Conservation (phyloP, 2,888 invertebrate genomes). For the Drosophila glabriapex region DNA sequence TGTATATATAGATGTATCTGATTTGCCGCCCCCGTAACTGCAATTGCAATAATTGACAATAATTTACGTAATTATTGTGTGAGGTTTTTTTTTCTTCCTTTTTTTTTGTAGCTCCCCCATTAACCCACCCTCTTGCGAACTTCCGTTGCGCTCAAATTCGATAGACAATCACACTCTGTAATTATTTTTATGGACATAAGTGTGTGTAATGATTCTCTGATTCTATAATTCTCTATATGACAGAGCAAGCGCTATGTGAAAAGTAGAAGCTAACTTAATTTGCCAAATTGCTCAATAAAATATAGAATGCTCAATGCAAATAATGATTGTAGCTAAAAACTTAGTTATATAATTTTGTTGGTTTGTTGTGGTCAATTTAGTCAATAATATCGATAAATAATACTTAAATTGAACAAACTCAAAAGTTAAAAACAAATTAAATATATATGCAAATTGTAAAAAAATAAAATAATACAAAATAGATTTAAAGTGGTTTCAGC, state of each 20-base stretch:
- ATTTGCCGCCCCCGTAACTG: conserved; percentile 57
- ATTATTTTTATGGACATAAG: conserved; percentile 51
- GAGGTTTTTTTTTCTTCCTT: conserved; percentile 44
- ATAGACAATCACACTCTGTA: conserved; percentile 46
- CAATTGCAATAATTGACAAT: conserved; percentile 79
- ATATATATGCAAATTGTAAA: not conserved
- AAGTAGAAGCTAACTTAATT: not conserved
- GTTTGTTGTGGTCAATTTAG: not conserved
- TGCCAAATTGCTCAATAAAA: not conserved
- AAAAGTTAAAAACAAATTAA: not conserved
- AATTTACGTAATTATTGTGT: conserved; percentile 72
- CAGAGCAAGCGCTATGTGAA: not conserved
- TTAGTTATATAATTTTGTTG: not conserved
- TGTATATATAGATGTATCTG: not conserved
- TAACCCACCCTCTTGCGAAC: conserved; percentile 6
- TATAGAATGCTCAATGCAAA: not conserved
- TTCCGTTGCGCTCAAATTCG: conserved; percentile 39
- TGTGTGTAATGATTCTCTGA: conserved; percentile 12
- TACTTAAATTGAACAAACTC: not conserved
- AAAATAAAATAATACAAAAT: not conserved
- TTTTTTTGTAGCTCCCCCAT: not conserved
- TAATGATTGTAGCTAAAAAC: not conserved
- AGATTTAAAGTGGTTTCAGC: not conserved
- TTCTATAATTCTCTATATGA: not conserved
- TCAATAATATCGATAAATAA: not conserved